Conservation (phyloP, 2,888 invertebrate species). For the Drosophila prostipennis region DNA sequence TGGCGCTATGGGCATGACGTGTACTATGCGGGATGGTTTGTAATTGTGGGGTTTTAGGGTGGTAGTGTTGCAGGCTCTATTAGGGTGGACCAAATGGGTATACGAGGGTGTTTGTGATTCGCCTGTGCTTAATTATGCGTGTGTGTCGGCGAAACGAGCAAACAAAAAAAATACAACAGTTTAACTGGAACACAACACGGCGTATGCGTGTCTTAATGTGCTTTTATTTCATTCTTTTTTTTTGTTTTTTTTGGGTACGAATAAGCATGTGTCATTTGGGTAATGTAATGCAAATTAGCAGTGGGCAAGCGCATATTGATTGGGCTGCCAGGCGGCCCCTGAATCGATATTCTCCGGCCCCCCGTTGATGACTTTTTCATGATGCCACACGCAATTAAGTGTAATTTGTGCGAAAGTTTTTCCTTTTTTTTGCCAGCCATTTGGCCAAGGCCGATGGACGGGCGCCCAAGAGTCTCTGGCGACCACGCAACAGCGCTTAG, state of each 20-base stretch:
- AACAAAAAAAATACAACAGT: conserved; percentile 38
- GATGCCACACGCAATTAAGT: conserved; percentile 59
- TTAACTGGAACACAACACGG: conserved; percentile 37
- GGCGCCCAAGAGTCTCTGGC: conserved; percentile 55
- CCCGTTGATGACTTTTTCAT: conserved; percentile 40
- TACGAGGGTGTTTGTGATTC: conserved; percentile 34
- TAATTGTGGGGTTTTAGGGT: conserved; percentile 12
- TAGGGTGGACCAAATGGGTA: conserved; percentile 24
- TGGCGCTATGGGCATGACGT: conserved; percentile 72
- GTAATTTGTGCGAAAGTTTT: conserved; percentile 48
- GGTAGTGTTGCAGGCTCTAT: conserved; percentile 4
- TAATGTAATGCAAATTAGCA: conserved; percentile 52
- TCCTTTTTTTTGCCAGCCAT: conserved; percentile 38
- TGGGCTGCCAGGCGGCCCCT: neutral
- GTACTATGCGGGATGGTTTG: conserved; percentile 46
- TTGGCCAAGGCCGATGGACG: conserved; percentile 47
- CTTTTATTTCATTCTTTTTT: conserved; percentile 8
- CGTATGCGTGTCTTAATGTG: conserved; percentile 53
- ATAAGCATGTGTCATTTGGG: conserved; percentile 58
- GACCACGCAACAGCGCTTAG: conserved; percentile 23
- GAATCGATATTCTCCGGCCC: conserved; percentile 56
- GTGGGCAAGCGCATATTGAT: conserved; percentile 40
- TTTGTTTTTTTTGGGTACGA: conserved; percentile 18
- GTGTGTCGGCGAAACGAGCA: conserved; percentile 22
- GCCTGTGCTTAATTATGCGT: conserved; percentile 66